phyloP scores from a whole-genome alignment of 1,140 invertebrate species.

The Gryllus bimaculatus region DNA sequence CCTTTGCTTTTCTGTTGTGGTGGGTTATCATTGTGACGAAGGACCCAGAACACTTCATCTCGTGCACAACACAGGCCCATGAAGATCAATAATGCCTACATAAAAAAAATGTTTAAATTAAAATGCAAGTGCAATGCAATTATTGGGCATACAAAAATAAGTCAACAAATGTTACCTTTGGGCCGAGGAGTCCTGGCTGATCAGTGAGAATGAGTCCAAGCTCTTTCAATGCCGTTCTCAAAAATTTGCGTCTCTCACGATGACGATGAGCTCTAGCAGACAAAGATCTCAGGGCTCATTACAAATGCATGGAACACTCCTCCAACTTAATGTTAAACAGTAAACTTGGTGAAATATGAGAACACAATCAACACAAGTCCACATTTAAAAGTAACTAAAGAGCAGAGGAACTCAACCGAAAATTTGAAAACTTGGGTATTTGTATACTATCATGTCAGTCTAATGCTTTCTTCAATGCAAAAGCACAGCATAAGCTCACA shows the following conservation, averaged over 20 bases:
- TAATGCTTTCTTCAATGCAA: not conserved
- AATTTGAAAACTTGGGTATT: not conserved
- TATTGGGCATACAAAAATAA: conserved; percentile 2
- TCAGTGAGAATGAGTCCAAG: conserved; percentile 91
- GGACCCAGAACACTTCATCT: conserved; percentile 95
- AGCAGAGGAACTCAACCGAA: not conserved
- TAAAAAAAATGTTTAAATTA: no score
- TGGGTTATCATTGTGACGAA: conserved; percentile 93
- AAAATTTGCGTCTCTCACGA: conserved; percentile 90
- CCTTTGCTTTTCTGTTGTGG: conserved; percentile 77
- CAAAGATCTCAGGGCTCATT: not conserved
- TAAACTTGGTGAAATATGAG: no score
- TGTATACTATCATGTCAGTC: no score
- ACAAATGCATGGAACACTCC: no score
- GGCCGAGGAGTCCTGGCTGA: conserved; percentile 93
- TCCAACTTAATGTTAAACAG: no score
- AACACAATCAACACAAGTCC: no score
- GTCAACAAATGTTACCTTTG: conserved; percentile 51
- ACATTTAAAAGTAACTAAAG: no score
- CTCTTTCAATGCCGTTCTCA: conserved; percentile 91
- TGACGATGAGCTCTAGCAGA: conserved; percentile 62
- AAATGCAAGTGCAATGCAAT: not conserved
- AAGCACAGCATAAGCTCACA: no score
- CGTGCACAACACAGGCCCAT: conserved; percentile 90
- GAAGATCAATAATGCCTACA: conserved; percentile 84